A percentile compares a stretch with the other conserved stretches of the same genome.
Conservation (phyloP, 2,797 vertebrate species). For the Macroramphosus scolopax region DNA sequence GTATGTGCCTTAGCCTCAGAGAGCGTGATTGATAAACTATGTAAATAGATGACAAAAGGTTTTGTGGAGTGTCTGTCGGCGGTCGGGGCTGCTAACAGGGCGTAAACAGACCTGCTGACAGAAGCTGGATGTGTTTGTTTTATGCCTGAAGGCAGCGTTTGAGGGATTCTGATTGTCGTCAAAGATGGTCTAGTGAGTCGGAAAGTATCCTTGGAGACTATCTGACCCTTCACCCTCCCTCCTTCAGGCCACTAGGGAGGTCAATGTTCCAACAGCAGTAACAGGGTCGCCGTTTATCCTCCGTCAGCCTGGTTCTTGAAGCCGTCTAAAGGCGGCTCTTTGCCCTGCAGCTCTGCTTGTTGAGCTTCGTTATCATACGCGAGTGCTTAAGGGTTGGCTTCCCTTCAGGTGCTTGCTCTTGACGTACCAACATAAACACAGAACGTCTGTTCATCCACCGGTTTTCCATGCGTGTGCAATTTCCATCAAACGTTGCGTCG, state of each 20-base stretch:
- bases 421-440: too few relatives aligned
- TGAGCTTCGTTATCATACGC: constrained; percentile 17
- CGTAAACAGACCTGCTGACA: too few relatives aligned
- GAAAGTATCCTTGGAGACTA: constrained; percentile 40
- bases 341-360: constrained; percentile 10
- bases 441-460: too few relatives aligned
- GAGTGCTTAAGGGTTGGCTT: too few relatives aligned
- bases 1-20: constrained; percentile 31
- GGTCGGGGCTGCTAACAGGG: too few relatives aligned
- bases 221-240: constrained; percentile 47
- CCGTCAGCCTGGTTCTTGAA: constrained; percentile 47
- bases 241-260: constrained; percentile 30
- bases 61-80: constrained; percentile 39
- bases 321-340: constrained; percentile 34
- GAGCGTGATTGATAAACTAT: constrained; percentile 33
- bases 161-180: constrained; percentile 43
- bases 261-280: constrained; percentile 40
- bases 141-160: too few relatives aligned
- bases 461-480: too few relatives aligned
- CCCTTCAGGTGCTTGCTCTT: too few relatives aligned
- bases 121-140: too few relatives aligned
- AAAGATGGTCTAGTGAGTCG: constrained; percentile 30
- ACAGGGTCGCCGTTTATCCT: constrained; percentile 42
- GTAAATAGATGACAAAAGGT: constrained; percentile 33
- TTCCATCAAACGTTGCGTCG: too few relatives aligned